These are phyloP conservation scores for Solenopsis invicta DNA, from an alignment of 1,140 invertebrate species.

Conservation along the genomic window DNA sequence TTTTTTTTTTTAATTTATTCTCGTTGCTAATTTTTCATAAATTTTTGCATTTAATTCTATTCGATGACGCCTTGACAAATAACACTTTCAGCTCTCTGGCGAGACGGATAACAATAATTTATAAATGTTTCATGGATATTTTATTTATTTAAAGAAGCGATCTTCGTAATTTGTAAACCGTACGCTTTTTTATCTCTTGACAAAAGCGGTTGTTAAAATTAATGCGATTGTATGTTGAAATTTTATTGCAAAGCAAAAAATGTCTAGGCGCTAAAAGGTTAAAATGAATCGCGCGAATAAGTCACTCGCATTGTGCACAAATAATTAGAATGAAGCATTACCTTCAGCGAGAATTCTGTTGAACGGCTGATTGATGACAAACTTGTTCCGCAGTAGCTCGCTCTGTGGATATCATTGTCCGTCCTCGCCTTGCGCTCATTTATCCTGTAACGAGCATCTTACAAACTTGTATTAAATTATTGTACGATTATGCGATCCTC, in stretches of 20 bases:
- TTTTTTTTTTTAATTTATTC: too few species aligned
- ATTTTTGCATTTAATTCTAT: background rate
- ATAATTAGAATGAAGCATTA: constrained; percentile 16
- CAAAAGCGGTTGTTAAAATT: constrained; percentile 17
- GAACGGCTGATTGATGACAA: constrained; percentile 22
- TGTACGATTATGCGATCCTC: constrained; percentile 43
- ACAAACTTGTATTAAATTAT: constrained; percentile 66
- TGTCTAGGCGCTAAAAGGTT: background rate
- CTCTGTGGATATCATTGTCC: background rate
- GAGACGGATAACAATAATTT: background rate
- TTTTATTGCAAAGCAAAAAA: background rate
- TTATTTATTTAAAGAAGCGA: background rate
- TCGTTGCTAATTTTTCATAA: background rate
- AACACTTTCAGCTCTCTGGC: background rate
- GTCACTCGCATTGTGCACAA: constrained; percentile 23
- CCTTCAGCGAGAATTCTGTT: constrained; percentile 39
- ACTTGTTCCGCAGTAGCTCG: constrained; percentile 49
- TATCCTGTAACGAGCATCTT: constrained; percentile 27
- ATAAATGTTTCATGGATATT: background rate
- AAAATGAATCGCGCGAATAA: background rate
- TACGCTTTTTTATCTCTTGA: background rate
- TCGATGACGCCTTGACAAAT: background rate
- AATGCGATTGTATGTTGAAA: background rate
- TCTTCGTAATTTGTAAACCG: background rate
- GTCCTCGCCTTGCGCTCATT: constrained; percentile 24